A percentile compares a stretch with the other conserved stretches of the same genome.
phyloP scores from a whole-genome alignment of 2,113 vertebrate genomes.

The Gorsachius goisagi region DNA sequence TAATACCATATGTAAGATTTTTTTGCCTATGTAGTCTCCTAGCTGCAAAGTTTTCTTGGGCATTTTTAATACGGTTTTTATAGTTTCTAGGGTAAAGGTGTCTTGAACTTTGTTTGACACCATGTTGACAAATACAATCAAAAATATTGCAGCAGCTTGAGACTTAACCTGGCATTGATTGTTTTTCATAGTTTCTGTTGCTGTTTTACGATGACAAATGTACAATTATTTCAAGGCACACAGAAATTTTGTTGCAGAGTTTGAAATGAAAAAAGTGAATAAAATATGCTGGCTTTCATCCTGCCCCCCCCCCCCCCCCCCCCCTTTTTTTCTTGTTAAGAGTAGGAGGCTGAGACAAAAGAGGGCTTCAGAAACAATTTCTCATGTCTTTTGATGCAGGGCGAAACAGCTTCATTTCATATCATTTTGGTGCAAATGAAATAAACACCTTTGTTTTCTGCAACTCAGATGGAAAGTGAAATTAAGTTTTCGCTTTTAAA shows the following conservation, averaged over 20 bases:
- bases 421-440: not conserved
- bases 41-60: not conserved
- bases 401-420: not conserved
- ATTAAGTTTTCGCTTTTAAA: not conserved
- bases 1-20: rapidly evolving
- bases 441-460: not conserved
- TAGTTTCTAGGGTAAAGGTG: not conserved
- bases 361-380: not conserved
- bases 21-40: not conserved
- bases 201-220: not conserved
- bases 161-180: not conserved
- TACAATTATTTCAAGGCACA: not conserved
- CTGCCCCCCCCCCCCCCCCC: too few relatives aligned
- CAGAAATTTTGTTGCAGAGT: not conserved
- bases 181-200: not conserved
- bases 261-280: not conserved
- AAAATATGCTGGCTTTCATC: not conserved
- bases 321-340: not conserved
- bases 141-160: not conserved
- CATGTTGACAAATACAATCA: not conserved
- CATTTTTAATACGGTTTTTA: not conserved
- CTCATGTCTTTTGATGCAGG: not conserved
- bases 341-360: not conserved
- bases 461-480: not conserved
- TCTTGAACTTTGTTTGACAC: not conserved